Evolutionary conservation across 2,113 vertebrate species (phyloP), one percentile per base, ranked within the genome.

Genomic region (Equus quagga): DNA sequence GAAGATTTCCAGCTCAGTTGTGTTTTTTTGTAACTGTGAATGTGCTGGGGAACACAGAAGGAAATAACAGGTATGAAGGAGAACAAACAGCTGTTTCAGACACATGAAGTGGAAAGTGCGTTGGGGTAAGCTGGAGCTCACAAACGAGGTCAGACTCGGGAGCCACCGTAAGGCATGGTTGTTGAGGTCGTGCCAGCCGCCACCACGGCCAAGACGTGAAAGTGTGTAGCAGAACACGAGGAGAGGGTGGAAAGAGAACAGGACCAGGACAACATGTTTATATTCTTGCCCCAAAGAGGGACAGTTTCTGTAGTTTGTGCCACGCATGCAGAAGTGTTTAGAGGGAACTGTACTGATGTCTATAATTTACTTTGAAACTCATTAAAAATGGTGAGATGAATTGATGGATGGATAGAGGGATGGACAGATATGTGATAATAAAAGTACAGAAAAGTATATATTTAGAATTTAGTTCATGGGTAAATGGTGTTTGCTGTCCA

Each of bases 91-190:
- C 56, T 69, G 18, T 82, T 41, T 58, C 31, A 44, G 70, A n/a
- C 41, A 1, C 1, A 0, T 17, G 28, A n/a, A 72, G 26, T 14
- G 31, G 75, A 31, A 65, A 51, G 69, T 4, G 11, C n/a, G 8
- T 62, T 0, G 0, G 23, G 41, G 14, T 64, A 6, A 80, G 23
- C 31, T 23, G 70, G 33, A 28, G 69, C n/a, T 33, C 33, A 36
- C 5, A 5, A 31, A 3, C 5, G 4, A 58, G 23, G 28, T 41
- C 21, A 19, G 49, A 12, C 5, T 28, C 2, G 5, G n/a, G 56
- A 92, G 15, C 19, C 41, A 24, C 19, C 4, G 2, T 2, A 2
- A 46, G 24, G 24, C 73, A 12, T 6, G 6, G 6, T 9, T 6
- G 19, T 23, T 13, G 33, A 75, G 26, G 12, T 21, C 24, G 5